A percentile compares a stretch with the other conserved stretches of the same genome.
These are phyloP conservation scores for Ramphastos sulfuratus DNA, from an alignment of 2,113 vertebrate species.

Conservation along the genomic window DNA sequence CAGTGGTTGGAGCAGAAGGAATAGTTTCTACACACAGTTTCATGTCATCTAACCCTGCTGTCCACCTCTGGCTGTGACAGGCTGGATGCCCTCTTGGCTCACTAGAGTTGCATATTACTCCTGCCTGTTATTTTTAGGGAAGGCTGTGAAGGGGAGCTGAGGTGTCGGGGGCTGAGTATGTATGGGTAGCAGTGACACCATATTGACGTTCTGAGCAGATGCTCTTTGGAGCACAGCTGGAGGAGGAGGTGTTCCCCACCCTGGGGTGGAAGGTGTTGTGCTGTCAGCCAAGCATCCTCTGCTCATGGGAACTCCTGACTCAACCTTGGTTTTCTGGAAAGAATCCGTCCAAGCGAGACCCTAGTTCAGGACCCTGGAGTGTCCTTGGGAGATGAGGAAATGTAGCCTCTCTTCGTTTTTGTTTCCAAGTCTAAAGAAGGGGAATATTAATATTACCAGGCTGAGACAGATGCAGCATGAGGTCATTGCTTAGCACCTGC, in stretches of 20 bases:
- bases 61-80: neutral
- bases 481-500: slow-evolving; percentile 43
- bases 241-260: neutral
- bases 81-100: neutral
- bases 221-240: neutral
- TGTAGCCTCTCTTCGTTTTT: slow-evolving; percentile 12
- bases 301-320: neutral
- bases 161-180: neutral
- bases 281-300: neutral
- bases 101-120: neutral
- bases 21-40: neutral
- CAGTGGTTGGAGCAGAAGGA: neutral
- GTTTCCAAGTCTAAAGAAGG: slow-evolving; percentile 17
- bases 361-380: neutral
- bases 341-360: neutral
- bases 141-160: neutral
- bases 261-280: accelerated
- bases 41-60: neutral
- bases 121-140: neutral
- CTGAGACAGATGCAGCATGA: neutral
- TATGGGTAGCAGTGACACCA: neutral
- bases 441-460: slow-evolving; percentile 17
- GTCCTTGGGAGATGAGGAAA: neutral
- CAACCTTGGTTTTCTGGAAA: neutral
- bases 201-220: neutral